Evolutionary conservation across 2,888 invertebrate species (phyloP), one percentile per base, ranked within the genome.

Genomic region (Scaeva pyrastri): DNA sequence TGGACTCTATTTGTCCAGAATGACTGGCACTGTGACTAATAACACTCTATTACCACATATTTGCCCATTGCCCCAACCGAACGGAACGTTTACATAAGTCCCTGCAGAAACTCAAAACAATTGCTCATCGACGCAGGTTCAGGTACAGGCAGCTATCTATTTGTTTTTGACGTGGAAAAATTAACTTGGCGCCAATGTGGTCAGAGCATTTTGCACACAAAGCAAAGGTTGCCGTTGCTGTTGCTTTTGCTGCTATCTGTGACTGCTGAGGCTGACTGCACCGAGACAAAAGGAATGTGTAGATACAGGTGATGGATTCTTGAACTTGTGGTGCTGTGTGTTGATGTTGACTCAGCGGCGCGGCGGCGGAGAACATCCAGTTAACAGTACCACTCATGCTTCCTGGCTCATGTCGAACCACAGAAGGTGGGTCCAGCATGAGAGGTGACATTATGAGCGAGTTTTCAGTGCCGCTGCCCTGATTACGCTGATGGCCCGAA

Each of bases 221-320:
- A n/a, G n/a, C n/a, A n/a, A 64, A 45, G 66, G 31, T 31, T 41
- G 16, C 11, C 23, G 52, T n/a, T 52, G 62, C 71, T 45, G 48
- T 16, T 31, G 31, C 31, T 1, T 31, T 31, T 39, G 60, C 50
- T 39, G 16, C 39, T 45, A 48, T 62, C 43, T 45, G 43, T 55
- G 73, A 45, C 82, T 79, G 31, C 31, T 31, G 31, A 31, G 6
- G 75, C 52, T 16, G 48, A 31, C 39, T 52, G 36, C 71, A 80
- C 26, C 39, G 73, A 73, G 71, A 80, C 84, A 80, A 80, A 85
- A 80, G 76, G 76, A 80, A 85, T 80, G 75, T 72, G 48, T 60
- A 76, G 85, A 85, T 81, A 85, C 85, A 85, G 72, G 81, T 85
- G 85, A 85, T 85, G 85, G 85, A 85, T 85, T 76, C 80, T 73